A percentile compares a stretch with the other conserved stretches of the same genome.
phyloP scores from a whole-genome alignment of 2,888 invertebrate genomes.

The Orthonychiurus folsomi region DNA sequence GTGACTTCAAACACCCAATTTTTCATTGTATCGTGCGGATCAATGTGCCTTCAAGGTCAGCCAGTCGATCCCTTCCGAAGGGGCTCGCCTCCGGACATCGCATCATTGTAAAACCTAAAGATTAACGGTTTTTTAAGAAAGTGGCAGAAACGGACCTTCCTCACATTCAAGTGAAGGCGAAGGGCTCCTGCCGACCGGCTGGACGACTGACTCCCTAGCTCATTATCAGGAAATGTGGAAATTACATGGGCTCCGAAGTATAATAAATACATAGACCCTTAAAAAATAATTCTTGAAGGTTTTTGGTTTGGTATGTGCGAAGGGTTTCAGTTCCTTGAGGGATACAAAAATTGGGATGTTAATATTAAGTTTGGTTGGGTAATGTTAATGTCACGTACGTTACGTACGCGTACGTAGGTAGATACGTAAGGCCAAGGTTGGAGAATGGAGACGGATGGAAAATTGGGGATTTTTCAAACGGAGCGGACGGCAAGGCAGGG shows the following conservation, averaged over 20 bases:
- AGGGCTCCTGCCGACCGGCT: not conserved
- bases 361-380: not conserved
- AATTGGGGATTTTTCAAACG: not conserved
- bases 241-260: not conserved
- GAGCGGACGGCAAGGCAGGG: not conserved
- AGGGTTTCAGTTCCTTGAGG: not conserved
- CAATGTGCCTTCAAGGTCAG: not conserved
- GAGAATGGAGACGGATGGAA: not conserved
- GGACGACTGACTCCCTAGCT: too few relatives aligned
- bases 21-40: not conserved
- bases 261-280: not conserved
- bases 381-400: too few relatives aligned
- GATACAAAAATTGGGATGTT: not conserved
- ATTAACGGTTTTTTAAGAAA: not conserved
- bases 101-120: not conserved
- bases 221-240: not conserved
- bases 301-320: not conserved
- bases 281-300: not conserved
- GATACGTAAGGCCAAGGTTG: not conserved
- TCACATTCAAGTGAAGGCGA: too few relatives aligned
- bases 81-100: not conserved
- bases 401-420: not conserved
- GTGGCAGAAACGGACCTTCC: too few relatives aligned
- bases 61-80: too few relatives aligned
- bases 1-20: too few relatives aligned